Percentiles rank a stretch among this genome's conserved stretches.
Conservation (phyloP, 2,113 vertebrate species). For the Elachura formosa region DNA sequence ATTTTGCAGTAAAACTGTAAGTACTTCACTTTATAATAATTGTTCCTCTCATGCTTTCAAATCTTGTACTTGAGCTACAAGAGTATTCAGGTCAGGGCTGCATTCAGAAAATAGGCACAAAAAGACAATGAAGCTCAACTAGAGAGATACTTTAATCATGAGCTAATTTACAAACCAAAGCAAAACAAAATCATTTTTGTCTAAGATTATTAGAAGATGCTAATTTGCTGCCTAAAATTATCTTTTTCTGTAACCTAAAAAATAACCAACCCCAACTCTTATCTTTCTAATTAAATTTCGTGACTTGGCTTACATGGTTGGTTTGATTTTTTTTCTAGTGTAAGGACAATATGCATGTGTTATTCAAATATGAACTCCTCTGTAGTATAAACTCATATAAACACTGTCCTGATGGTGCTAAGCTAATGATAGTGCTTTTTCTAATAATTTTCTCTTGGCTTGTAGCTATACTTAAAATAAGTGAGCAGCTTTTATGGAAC, state of each 20-base stretch:
- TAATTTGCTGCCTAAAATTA: slow-evolving; percentile 75
- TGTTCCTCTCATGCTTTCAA: slow-evolving; percentile 74
- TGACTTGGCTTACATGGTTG: slow-evolving; percentile 63
- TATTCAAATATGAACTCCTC: slow-evolving; percentile 65
- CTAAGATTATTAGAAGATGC: slow-evolving; percentile 83
- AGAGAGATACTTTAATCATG: slow-evolving; percentile 82
- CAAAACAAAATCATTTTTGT: slow-evolving; percentile 77
- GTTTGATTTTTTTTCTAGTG: slow-evolving; percentile 11
- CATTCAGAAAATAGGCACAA: slow-evolving; percentile 64
- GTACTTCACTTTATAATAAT: slow-evolving; percentile 81
- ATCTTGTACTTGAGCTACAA: slow-evolving; percentile 76
- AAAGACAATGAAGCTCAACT: slow-evolving; percentile 73
- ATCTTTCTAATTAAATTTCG: slow-evolving; percentile 77
- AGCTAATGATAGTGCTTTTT: slow-evolving; percentile 21
- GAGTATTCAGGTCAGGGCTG: slow-evolving; percentile 74
- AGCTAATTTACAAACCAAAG: slow-evolving; percentile 85
- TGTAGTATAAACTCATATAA: slow-evolving; percentile 47
- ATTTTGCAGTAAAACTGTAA: slow-evolving; percentile 82
- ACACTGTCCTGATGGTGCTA: slow-evolving; percentile 15
- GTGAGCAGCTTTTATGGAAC: slow-evolving; percentile 11
- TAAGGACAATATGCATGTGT: slow-evolving; percentile 53
- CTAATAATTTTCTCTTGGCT: slow-evolving; percentile 2
- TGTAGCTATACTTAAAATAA: slow-evolving; percentile 49
- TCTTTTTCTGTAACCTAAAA: slow-evolving; percentile 55
- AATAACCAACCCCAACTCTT: slow-evolving; percentile 38